Percentiles rank a stretch among this genome's conserved stretches.
These are phyloP conservation scores for Daptonema setosum DNA, from an alignment of 2,888 invertebrate genomes.

Conservation along the genomic window DNA sequence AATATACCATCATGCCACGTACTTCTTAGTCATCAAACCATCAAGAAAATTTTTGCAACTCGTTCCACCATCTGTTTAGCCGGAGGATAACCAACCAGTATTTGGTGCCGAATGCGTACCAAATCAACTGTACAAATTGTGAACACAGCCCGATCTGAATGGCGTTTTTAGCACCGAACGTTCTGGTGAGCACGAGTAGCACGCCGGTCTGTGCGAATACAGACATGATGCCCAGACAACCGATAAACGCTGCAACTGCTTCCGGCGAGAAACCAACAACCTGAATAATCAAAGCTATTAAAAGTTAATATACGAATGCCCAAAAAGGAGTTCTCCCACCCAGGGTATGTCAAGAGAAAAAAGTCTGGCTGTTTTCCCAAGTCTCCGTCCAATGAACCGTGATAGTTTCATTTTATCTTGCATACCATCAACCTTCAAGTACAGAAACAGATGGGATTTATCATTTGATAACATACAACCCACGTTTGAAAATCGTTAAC, in stretches of 20 bases:
- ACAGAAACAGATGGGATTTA: no score
- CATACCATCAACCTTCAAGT: no score
- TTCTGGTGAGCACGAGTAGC: slow-evolving; percentile 37
- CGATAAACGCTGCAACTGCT: slow-evolving; percentile 90
- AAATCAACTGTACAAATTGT: slow-evolving; percentile 85
- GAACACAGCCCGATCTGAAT: slow-evolving; percentile 87
- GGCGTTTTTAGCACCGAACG: slow-evolving; percentile 74
- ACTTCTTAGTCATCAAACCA: no score
- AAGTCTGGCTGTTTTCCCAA: no score
- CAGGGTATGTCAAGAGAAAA: no score
- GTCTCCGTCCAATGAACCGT: no score
- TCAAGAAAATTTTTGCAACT: no score
- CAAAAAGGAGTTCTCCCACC: no score
- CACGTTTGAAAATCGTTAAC: no score
- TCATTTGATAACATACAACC: no score
- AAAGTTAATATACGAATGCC: not conserved
- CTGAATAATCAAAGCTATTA: slow-evolving; percentile 25
- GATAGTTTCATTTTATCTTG: no score
- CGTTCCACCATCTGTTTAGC: no score
- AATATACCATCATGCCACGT: not conserved
- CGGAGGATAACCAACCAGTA: not conserved
- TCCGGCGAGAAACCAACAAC: slow-evolving; percentile 82
- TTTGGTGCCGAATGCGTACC: slow-evolving; percentile 31
- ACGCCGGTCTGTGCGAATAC: slow-evolving; percentile 56
- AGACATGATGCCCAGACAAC: slow-evolving; percentile 76